Percentiles rank a stretch among this genome's conserved stretches.
These are phyloP conservation scores for Cistogaster globosa DNA, from an alignment of 2,888 invertebrate species.

Conservation along the genomic window DNA sequence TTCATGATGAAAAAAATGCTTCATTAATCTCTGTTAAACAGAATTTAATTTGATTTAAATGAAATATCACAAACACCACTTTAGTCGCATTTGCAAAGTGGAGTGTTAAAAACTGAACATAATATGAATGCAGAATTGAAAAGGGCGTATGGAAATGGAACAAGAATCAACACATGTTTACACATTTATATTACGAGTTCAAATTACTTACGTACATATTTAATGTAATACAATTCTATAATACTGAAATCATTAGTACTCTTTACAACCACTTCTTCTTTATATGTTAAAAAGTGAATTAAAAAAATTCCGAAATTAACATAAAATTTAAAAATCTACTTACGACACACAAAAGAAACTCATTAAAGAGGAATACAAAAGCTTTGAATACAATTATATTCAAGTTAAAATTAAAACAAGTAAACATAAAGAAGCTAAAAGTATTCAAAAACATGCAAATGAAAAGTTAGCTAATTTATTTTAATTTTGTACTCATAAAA, in stretches of 20 bases:
- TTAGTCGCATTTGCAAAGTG: background rate
- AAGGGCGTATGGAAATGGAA: background rate
- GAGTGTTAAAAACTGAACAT: constrained; percentile 43
- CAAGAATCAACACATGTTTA: too few species aligned
- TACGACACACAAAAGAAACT: constrained; percentile 4
- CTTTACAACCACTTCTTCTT: background rate
- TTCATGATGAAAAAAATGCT: too few species aligned
- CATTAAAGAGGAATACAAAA: constrained; percentile 9
- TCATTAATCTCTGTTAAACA: too few species aligned
- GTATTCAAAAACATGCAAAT: constrained; percentile 39
- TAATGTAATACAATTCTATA: too few species aligned
- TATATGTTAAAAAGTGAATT: background rate
- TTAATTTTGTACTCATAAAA: constrained; percentile 21
- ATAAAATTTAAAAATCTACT: constrained; percentile 60
- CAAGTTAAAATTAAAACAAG: constrained; percentile 1
- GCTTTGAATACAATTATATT: constrained; percentile 6
- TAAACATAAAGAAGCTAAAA: constrained; percentile 37
- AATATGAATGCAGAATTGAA: constrained; percentile 60
- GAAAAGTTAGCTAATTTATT: constrained; percentile 50
- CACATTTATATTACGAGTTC: too few species aligned
- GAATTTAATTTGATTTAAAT: too few species aligned
- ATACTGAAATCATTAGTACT: background rate
- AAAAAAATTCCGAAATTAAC: constrained; percentile 54
- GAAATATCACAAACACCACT: too few species aligned
- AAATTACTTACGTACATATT: too few species aligned